Evolutionary conservation across 2,888 invertebrate species (phyloP).

Genomic region (Sympetrum striolatum): DNA sequence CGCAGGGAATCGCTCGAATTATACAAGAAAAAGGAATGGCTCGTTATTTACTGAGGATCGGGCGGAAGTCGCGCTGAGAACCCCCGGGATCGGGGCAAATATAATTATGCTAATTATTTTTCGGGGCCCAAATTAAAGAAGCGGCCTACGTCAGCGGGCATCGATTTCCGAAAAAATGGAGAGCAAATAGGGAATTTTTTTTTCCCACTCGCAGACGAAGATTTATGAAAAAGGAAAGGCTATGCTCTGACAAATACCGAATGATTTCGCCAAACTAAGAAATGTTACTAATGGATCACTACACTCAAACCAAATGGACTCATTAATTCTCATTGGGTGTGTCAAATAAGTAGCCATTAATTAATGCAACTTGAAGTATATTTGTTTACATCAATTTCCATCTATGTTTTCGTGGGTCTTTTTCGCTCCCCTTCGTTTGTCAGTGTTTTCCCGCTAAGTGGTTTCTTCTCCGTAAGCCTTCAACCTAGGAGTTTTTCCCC

Average conservation of each 20-base stretch:
- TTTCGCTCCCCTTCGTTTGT: too few relatives aligned
- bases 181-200: neutral
- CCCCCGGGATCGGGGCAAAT: neutral
- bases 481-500: too few relatives aligned
- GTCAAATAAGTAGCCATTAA: too few relatives aligned
- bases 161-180: neutral
- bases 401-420: too few relatives aligned
- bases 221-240: neutral
- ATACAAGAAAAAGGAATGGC: neutral
- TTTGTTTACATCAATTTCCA: too few relatives aligned
- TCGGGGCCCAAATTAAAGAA: neutral
- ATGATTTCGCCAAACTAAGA: neutral
- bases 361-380: too few relatives aligned
- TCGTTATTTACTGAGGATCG: neutral
- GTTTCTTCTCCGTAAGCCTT: too few relatives aligned
- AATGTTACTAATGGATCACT: neutral
- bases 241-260: neutral
- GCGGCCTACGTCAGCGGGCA: neutral
- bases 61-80: neutral
- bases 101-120: neutral
- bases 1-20: neutral
- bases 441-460: too few relatives aligned
- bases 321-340: too few relatives aligned
- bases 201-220: neutral
- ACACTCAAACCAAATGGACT: too few relatives aligned